phyloP scores from a whole-genome alignment of 2,888 invertebrate genomes.

The Papilio elwesi region DNA sequence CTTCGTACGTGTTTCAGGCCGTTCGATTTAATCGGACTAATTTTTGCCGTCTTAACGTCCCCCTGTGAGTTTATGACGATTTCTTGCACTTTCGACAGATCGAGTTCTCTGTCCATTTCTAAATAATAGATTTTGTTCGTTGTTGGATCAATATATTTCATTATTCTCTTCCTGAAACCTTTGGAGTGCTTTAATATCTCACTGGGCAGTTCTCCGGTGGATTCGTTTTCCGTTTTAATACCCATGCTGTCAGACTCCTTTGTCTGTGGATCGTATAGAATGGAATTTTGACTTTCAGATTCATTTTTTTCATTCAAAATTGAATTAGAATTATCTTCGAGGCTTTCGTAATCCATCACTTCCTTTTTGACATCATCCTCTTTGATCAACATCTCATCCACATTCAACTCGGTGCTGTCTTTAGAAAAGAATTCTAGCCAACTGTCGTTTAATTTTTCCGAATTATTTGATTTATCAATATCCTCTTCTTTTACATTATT shows the following conservation, averaged over 20 bases:
- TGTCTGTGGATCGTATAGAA: slow-evolving; percentile 16
- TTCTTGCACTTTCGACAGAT: slow-evolving; percentile 73
- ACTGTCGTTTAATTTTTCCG: slow-evolving; percentile 54
- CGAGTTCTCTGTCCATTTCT: slow-evolving; percentile 73
- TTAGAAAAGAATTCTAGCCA: slow-evolving; percentile 77
- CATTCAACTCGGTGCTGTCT: slow-evolving; percentile 66
- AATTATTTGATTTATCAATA: slow-evolving; percentile 40
- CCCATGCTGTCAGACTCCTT: slow-evolving; percentile 17
- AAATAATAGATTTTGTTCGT: slow-evolving; percentile 77
- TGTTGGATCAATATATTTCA: slow-evolving; percentile 74
- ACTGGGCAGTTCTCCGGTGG: slow-evolving; percentile 51
- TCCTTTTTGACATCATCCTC: slow-evolving; percentile 63
- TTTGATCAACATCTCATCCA: slow-evolving; percentile 76
- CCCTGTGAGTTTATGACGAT: slow-evolving; percentile 68
- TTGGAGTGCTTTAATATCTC: slow-evolving; percentile 57
- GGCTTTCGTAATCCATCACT: slow-evolving; percentile 42
- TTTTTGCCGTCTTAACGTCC: slow-evolving; percentile 63
- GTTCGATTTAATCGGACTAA: slow-evolving; percentile 69
- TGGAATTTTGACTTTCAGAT: slow-evolving; percentile 6
- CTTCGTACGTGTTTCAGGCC: slow-evolving; percentile 63
- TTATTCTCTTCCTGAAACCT: slow-evolving; percentile 66
- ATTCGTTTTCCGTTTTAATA: slow-evolving; percentile 31
- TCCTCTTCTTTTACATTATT: slow-evolving; percentile 38
- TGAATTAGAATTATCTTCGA: slow-evolving; percentile 10
- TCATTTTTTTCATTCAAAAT: slow-evolving; percentile 11